Evolutionary conservation across 2,888 invertebrate genomes (phyloP), one percentile per base, ranked within the genome.

Genomic region (Eretmocerus hayati): DNA sequence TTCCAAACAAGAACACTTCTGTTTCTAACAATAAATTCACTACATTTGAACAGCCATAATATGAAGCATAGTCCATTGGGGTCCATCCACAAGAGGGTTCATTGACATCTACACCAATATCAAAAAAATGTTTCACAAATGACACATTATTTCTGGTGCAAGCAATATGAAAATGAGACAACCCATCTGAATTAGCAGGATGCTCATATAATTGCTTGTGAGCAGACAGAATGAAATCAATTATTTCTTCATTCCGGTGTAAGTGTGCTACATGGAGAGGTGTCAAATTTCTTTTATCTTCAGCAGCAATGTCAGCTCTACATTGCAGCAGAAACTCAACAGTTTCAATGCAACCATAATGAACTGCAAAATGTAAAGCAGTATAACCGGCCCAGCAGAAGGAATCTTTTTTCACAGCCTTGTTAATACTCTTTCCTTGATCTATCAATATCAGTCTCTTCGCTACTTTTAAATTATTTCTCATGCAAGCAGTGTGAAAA

Each of bases 281-380:
- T 19, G 44, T 31, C 9, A 40, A n/a, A 2, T 30, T 35, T 3
- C 30, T 40, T 8, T 13, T 18, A 19, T 44, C 22, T 13, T 36
- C 15, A 2, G 31, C 16, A 22, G 3, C 16, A 9, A 18, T 4
- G 36, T 35, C 9, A 4, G 31, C 40, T 2, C 30, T 32, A 8
- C 6, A 9, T 13, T 8, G 5, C 4, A 49, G 6, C 4, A 44
- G 16, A 11, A 40, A 15, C 18, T 40, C 30, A 6, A 41, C 20
- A 4, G 19, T 22, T 11, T 44, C 40, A 2, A 33, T 3, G 19
- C 40, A 36, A 9, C n/a, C n/a, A 22, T 31, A 41, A 9, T 36
- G 26, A 2, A 49, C 40, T 4, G 49, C 49, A 36, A 49, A 49
- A 19, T 49, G 49, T 19, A 49, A 15, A 11, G 44, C n/a, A 11